Conservation (phyloP, 2,888 invertebrate genomes). For the Chelonus formosanus region DNA sequence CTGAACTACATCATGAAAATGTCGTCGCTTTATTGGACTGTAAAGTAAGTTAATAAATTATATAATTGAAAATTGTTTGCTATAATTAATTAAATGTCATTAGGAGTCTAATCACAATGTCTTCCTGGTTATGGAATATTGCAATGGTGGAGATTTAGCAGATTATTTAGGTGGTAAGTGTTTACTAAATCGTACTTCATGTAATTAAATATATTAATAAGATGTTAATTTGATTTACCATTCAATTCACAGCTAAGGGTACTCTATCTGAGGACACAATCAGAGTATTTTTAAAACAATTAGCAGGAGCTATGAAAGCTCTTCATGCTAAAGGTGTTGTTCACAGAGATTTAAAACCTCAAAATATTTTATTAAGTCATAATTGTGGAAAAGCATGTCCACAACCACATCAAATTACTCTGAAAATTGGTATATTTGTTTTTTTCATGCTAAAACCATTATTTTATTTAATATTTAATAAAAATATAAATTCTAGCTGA, state of each 20-base stretch:
- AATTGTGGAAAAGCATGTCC: slow-evolving; percentile 74
- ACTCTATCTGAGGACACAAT: slow-evolving; percentile 98
- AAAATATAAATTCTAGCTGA: slow-evolving; percentile 76
- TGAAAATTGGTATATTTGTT: slow-evolving; percentile 86
- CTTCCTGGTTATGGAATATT: slow-evolving; percentile 99
- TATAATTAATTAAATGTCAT: slow-evolving; percentile 38
- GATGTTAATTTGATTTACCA: slow-evolving; percentile 17
- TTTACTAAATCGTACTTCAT: no score
- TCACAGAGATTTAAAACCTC: slow-evolving; percentile 98
- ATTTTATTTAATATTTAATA: not conserved
- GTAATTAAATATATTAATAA: slow-evolving; percentile 20
- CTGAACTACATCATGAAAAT: slow-evolving; percentile 97
- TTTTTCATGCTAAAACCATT: not conserved
- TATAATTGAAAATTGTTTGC: no score
- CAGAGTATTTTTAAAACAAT: slow-evolving; percentile 90
- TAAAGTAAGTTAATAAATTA: slow-evolving; percentile 70
- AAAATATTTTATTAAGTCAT: slow-evolving; percentile 96
- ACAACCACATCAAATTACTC: slow-evolving; percentile 84
- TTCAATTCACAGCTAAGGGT: slow-evolving; percentile 75
- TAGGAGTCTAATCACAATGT: slow-evolving; percentile 93
- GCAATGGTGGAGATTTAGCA: slow-evolving; percentile 98
- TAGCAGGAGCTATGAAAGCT: slow-evolving; percentile 98
- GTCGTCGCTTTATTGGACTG: slow-evolving; percentile 97
- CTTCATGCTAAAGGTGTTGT: slow-evolving; percentile 97
- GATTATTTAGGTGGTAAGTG: slow-evolving; percentile 87